Percentiles rank a stretch among this genome's conserved stretches.
phyloP scores from a whole-genome alignment of 2,113 vertebrate species.

The Camarhynchus parvulus region DNA sequence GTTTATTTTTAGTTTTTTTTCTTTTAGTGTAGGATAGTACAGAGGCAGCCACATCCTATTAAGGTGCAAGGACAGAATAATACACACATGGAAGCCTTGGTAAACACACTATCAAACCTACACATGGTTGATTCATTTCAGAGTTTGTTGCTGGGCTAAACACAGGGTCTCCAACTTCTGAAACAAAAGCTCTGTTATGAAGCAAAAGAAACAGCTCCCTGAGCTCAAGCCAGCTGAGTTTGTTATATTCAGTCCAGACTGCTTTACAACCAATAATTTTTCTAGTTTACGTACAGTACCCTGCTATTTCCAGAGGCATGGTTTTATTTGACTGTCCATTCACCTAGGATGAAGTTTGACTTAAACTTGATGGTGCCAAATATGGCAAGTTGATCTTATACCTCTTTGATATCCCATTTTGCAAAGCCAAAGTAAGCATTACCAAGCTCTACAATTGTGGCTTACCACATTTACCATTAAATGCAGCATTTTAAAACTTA shows the following conservation, averaged over 20 bases:
- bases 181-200: slow-evolving; percentile 42
- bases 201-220: not conserved
- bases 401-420: slow-evolving; percentile 58
- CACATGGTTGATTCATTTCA: not conserved
- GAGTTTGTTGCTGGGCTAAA: slow-evolving; percentile 12
- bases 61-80: not conserved
- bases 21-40: not conserved
- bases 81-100: not conserved
- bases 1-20: not conserved
- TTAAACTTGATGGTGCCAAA: slow-evolving; percentile 12
- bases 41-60: not conserved
- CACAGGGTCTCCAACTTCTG: not conserved
- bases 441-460: slow-evolving; percentile 52
- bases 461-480: slow-evolving; percentile 45
- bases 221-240: slow-evolving; percentile 17
- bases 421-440: slow-evolving; percentile 47
- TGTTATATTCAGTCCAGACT: slow-evolving; percentile 39
- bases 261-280: slow-evolving; percentile 58
- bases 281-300: slow-evolving; percentile 19
- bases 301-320: slow-evolving; percentile 37
- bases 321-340: slow-evolving; percentile 37
- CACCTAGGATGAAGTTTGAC: not conserved
- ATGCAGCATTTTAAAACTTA: slow-evolving; percentile 30
- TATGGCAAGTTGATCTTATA: slow-evolving; percentile 42
- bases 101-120: not conserved